These are phyloP conservation scores for Pseudomyrmex pallidus DNA, from an alignment of 1,140 invertebrate genomes.

Conservation along the genomic window DNA sequence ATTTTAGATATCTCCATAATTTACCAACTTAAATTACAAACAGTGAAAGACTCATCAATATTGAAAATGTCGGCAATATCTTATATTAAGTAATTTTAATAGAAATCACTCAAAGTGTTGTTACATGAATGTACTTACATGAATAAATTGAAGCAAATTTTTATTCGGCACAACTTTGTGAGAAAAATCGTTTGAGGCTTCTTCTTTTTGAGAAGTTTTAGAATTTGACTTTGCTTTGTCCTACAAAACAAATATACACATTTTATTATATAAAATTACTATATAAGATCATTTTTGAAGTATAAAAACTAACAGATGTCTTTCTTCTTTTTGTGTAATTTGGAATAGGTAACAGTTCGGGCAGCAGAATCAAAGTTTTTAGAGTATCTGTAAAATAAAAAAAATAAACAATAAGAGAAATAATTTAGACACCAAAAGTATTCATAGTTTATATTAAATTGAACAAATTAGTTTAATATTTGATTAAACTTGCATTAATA, in stretches of 20 bases:
- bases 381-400: slow-evolving; percentile 54
- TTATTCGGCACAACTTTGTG: neutral
- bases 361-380: slow-evolving; percentile 61
- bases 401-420: neutral
- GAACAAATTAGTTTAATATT: too few relatives aligned
- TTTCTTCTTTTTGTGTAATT: slow-evolving; percentile 58
- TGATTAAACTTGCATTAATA: too few relatives aligned
- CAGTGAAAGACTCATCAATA: too few relatives aligned
- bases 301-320: neutral
- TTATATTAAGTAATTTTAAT: too few relatives aligned
- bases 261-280: neutral
- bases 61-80: too few relatives aligned
- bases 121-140: neutral
- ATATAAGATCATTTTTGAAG: neutral
- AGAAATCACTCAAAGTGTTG: neutral
- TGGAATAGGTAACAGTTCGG: slow-evolving; percentile 59
- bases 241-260: neutral
- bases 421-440: neutral
- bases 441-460: neutral
- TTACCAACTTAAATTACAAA: too few relatives aligned
- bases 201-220: neutral
- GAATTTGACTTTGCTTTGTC: neutral
- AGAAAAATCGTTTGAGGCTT: neutral
- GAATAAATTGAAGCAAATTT: slow-evolving; percentile 3
- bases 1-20: too few relatives aligned